Percentiles rank a stretch among this genome's conserved stretches.
phyloP scores from a whole-genome alignment of 2,888 invertebrate genomes.

The Sphaeridia pumilis region DNA sequence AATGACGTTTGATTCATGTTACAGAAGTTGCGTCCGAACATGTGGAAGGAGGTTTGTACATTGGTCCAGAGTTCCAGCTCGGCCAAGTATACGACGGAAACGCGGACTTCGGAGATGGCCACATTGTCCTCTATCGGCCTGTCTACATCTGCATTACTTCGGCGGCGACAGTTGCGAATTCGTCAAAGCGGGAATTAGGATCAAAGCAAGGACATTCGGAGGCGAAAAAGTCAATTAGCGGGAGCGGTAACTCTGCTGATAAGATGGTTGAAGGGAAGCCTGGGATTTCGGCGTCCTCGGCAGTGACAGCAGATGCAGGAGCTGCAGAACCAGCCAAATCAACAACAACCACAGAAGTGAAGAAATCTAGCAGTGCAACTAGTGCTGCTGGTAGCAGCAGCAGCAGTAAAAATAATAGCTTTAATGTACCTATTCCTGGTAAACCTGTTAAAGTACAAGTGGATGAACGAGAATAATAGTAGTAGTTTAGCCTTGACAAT shows the following conservation, averaged over 20 bases:
- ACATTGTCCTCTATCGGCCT: slow-evolving; percentile 54
- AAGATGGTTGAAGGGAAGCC: background rate
- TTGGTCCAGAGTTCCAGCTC: slow-evolving; percentile 47
- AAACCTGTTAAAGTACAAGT: slow-evolving; percentile 10
- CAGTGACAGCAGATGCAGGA: background rate
- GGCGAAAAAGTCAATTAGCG: background rate
- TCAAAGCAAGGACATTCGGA: background rate
- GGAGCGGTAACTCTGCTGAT: background rate
- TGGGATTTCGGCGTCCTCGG: background rate
- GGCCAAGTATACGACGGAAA: slow-evolving; percentile 66
- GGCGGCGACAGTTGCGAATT: background rate
- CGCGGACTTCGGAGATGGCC: slow-evolving; percentile 44
- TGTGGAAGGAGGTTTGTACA: slow-evolving; percentile 57
- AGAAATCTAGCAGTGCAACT: background rate
- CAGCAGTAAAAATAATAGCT: background rate
- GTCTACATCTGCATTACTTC: slow-evolving; percentile 42
- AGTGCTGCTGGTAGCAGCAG: background rate
- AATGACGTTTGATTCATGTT: slow-evolving; percentile 25
- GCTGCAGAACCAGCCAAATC: too few species aligned
- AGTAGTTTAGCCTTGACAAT: too few species aligned
- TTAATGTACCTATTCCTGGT: slow-evolving; percentile 3
- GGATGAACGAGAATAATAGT: too few species aligned
- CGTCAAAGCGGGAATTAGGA: background rate
- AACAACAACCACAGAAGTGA: too few species aligned
- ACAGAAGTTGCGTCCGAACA: slow-evolving; percentile 57